Percentiles rank a stretch among this genome's conserved stretches.
Conservation (phyloP, 2,113 vertebrate species). For the Rhinoderma darwinii region DNA sequence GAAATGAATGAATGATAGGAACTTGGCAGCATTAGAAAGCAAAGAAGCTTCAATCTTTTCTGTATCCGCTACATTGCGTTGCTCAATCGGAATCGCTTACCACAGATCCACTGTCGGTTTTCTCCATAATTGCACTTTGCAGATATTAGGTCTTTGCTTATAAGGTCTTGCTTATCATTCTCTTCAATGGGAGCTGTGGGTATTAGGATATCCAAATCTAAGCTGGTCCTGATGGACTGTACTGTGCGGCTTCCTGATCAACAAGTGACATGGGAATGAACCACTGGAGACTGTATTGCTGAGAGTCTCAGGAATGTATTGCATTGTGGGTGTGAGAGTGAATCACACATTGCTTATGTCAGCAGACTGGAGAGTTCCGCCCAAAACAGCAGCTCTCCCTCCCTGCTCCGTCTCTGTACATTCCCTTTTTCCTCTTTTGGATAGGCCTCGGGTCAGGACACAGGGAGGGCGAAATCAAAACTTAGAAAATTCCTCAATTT, state of each 20-base stretch:
- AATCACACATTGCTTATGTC: conserved; percentile 45
- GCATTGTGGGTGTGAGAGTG: conserved; percentile 52
- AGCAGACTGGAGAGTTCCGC: conserved; percentile 34
- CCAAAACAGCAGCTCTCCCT: not conserved
- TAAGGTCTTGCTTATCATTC: not conserved
- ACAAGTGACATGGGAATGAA: conserved; percentile 37
- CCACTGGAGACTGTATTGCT: conserved; percentile 1
- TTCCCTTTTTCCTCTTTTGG: conserved; percentile 24
- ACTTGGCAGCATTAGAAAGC: not conserved
- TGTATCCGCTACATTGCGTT: not conserved
- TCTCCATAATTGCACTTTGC: not conserved
- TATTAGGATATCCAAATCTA: not conserved
- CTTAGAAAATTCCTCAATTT: not conserved
- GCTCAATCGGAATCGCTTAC: not conserved
- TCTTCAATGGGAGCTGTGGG: not conserved
- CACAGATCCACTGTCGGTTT: not conserved
- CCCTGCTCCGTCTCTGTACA: not conserved
- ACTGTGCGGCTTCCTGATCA: conserved; percentile 2
- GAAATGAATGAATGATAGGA: not conserved
- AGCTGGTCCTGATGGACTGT: not conserved
- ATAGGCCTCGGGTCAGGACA: not conserved
- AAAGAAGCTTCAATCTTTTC: not conserved
- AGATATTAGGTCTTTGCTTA: not conserved
- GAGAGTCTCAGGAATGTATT: conserved; percentile 44
- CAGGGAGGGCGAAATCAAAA: not conserved